A percentile compares a stretch with the other conserved stretches of the same genome.
phyloP scores from a whole-genome alignment of 2,888 invertebrate genomes.

The Molorchus minor region DNA sequence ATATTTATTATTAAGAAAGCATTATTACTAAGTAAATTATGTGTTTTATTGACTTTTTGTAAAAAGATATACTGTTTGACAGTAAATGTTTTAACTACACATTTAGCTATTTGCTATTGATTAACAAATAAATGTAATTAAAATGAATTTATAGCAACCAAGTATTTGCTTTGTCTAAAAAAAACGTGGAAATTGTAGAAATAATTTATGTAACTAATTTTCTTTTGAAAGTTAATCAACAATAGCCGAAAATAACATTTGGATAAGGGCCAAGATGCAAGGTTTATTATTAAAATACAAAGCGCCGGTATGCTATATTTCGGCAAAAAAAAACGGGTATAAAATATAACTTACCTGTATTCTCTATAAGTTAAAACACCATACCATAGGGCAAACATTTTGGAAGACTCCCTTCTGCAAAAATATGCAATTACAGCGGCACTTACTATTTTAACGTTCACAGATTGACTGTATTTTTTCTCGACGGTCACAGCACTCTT shows the following conservation, averaged over 20 bases:
- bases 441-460: slow-evolving; percentile 12
- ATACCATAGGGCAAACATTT: slow-evolving; percentile 63
- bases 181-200: too few species aligned
- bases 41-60: too few species aligned
- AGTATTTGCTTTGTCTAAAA: too few species aligned
- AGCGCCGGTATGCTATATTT: slow-evolving; percentile 26
- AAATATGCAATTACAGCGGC: neutral
- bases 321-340: slow-evolving; percentile 17
- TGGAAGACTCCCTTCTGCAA: slow-evolving; percentile 33
- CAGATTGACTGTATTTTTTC: slow-evolving; percentile 49
- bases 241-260: slow-evolving; percentile 29
- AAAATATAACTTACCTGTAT: slow-evolving; percentile 57
- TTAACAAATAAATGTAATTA: too few species aligned
- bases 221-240: slow-evolving; percentile 12
- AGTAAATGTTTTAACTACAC: too few species aligned
- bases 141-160: too few species aligned
- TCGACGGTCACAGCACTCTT: slow-evolving; percentile 6
- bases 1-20: too few species aligned
- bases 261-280: slow-evolving; percentile 23
- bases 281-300: slow-evolving; percentile 30
- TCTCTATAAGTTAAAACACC: slow-evolving; percentile 60
- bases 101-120: too few species aligned
- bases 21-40: too few species aligned
- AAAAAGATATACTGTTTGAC: too few species aligned
- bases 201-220: too few species aligned